Evolutionary conservation across 2,797 vertebrate genomes (phyloP).

Genomic region (Antennarius maculatus): DNA sequence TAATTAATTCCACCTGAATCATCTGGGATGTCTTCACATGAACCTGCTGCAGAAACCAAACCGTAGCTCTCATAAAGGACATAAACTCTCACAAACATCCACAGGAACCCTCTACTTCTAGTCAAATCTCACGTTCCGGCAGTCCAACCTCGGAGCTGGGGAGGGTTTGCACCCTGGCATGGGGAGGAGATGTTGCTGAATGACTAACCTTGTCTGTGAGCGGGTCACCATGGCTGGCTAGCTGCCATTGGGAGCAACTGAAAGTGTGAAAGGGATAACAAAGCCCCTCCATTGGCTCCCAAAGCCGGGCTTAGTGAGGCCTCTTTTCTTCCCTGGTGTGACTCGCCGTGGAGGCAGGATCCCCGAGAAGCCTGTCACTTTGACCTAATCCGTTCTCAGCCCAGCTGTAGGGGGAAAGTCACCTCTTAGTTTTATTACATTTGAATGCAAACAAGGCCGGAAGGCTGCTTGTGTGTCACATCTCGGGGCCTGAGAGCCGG

Average conservation of each 20-base stretch:
- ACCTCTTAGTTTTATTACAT: constrained; percentile 89
- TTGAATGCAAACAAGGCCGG: constrained; percentile 94
- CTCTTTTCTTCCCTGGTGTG: constrained; percentile 67
- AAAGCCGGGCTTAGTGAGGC: constrained; percentile 79
- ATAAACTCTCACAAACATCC: no score
- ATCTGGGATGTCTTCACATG: no score
- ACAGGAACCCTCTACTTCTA: neutral
- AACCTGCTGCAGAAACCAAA: neutral
- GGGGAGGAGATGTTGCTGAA: constrained; percentile 56
- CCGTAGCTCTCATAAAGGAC: neutral
- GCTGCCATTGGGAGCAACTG: constrained; percentile 73
- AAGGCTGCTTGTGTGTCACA: constrained; percentile 83
- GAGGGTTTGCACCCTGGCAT: constrained; percentile 27
- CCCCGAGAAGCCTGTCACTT: constrained; percentile 83
- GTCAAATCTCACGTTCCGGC: neutral
- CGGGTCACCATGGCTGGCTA: constrained; percentile 76
- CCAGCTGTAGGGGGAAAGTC: constrained; percentile 86
- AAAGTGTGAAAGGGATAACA: constrained; percentile 68
- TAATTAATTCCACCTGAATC: no score
- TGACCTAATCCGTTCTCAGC: constrained; percentile 91
- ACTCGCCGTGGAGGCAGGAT: constrained; percentile 60
- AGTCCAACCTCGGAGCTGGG: constrained; percentile 4
- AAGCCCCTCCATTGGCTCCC: constrained; percentile 73
- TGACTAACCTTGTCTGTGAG: constrained; percentile 67
- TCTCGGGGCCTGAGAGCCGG: constrained; percentile 82